A percentile compares a stretch with the other conserved stretches of the same genome.
Evolutionary conservation across 2,888 invertebrate species (phyloP).

Genomic region (Oligia fasciuncula): DNA sequence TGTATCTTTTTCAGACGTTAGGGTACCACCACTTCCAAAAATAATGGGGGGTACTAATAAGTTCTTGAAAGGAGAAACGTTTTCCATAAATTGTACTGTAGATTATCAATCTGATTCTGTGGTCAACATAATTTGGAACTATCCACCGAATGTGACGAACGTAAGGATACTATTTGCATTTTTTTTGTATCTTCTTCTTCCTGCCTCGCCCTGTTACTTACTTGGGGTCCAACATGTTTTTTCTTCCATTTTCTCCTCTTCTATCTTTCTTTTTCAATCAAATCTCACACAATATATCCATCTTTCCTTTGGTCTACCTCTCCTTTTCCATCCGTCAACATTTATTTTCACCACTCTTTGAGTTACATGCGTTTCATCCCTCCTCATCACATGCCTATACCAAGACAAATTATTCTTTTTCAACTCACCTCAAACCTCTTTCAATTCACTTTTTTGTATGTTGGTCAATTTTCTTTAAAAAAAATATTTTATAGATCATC

Average conservation of each 20-base stretch:
- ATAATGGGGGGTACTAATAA: conserved; percentile 60
- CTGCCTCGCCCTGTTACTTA: not conserved
- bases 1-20: conserved; percentile 66
- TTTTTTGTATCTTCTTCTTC: not conserved
- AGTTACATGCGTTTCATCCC: not conserved
- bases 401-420: not conserved
- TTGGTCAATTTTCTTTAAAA: too few relatives aligned
- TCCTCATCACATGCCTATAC: not conserved
- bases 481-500: not conserved
- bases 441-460: too few relatives aligned
- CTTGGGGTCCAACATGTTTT: not conserved
- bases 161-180: conserved; percentile 61
- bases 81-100: conserved; percentile 81
- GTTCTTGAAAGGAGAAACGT: conserved; percentile 80
- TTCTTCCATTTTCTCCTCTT: not conserved
- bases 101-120: conserved; percentile 71
- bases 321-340: not conserved
- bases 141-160: conserved; percentile 66
- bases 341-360: not conserved
- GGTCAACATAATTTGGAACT: conserved; percentile 75
- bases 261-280: not conserved
- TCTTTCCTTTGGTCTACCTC: not conserved
- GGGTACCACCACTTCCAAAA: conserved; percentile 70
- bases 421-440: too few relatives aligned
- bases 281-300: not conserved